Conservation (phyloP, 2,888 invertebrate species). For the Anagyrus pseudococci region DNA sequence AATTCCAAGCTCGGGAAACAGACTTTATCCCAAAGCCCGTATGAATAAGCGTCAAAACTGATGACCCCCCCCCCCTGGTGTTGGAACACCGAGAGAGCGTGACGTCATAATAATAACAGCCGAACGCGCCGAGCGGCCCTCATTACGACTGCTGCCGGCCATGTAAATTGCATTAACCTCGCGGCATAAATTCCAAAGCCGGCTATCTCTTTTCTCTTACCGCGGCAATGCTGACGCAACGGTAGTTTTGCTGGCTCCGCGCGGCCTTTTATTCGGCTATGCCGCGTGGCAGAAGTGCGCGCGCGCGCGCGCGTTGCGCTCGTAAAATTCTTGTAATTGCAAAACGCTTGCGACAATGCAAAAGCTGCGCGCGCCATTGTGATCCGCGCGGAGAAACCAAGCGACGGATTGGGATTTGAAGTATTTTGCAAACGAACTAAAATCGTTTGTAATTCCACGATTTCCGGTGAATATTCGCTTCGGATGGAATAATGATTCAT, state of each 20-base stretch:
- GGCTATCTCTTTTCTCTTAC: neutral
- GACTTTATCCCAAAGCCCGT: no score
- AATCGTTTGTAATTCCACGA: no score
- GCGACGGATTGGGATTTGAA: neutral
- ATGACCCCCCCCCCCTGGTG: no score
- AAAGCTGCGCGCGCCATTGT: neutral
- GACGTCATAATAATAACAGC: conserved; percentile 32
- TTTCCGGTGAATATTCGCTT: no score
- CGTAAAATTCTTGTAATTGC: conserved; percentile 33
- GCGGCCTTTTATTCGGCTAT: conserved; percentile 11
- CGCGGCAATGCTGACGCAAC: neutral
- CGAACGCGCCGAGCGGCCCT: no score
- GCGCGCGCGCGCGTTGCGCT: neutral
- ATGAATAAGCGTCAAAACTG: conserved; percentile 21
- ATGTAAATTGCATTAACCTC: conserved; percentile 36
- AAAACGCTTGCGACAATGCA: conserved; percentile 8
- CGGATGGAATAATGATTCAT: no score
- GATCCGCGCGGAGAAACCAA: neutral
- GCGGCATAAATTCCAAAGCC: conserved; percentile 26
- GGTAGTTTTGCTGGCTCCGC: conserved; percentile 2
- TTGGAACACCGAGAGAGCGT: no score
- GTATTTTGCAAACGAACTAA: no score
- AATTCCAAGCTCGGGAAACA: no score
- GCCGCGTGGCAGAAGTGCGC: no score
- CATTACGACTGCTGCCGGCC: conserved; percentile 24